A percentile compares a stretch with the other conserved stretches of the same genome.
Evolutionary conservation across 2,113 vertebrate species (phyloP).

Genomic region (Scytalopus superciliaris): DNA sequence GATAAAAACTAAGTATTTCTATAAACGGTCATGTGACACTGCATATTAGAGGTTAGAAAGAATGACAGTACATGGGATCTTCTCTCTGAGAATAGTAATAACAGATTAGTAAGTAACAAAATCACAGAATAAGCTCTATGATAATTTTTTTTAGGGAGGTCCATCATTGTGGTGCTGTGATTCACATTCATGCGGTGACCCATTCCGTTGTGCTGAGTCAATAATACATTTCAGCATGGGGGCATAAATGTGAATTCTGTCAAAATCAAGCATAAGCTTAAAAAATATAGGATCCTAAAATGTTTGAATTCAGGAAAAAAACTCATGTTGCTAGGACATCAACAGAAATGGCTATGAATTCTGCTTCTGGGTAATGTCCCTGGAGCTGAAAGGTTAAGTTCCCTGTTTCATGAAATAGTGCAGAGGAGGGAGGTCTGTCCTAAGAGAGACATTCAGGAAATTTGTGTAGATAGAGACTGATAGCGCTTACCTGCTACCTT

Average conservation of each 20-base stretch:
- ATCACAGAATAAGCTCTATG: not conserved
- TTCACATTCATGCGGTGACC: not conserved
- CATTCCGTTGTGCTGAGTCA: not conserved
- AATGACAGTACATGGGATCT: not conserved
- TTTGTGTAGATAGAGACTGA: not conserved
- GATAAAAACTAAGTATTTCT: not conserved
- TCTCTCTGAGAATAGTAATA: not conserved
- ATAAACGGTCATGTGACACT: not conserved
- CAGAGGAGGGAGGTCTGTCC: not conserved
- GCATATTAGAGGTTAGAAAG: not conserved
- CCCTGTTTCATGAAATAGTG: not conserved
- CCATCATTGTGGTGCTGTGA: not conserved
- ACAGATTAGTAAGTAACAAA: not conserved
- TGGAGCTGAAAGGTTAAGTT: not conserved
- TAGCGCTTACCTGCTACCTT: not conserved
- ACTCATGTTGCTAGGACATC: not conserved
- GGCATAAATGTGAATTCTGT: not conserved
- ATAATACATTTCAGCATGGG: not conserved
- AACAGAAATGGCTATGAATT: not conserved
- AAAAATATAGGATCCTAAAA: not conserved
- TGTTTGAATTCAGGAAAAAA: not conserved
- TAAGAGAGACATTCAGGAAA: not conserved
- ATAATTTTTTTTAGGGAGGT: not conserved
- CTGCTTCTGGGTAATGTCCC: not conserved
- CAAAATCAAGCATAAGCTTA: not conserved